Conservation (phyloP, 2,113 vertebrate genomes). For the Illadopsis cleaveri region DNA sequence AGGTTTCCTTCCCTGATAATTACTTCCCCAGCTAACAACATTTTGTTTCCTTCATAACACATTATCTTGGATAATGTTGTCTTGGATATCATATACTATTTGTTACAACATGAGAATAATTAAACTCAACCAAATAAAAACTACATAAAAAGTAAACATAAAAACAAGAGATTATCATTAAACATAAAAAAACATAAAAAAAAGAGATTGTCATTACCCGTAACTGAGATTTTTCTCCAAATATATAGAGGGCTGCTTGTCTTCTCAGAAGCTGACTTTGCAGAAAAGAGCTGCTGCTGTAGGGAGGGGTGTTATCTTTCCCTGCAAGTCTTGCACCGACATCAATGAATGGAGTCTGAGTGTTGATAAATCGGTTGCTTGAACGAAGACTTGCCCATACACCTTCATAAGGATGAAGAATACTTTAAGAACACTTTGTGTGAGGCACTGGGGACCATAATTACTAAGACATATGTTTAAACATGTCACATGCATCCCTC, state of each 20-base stretch:
- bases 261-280: slow-evolving; percentile 90
- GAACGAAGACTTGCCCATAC: slow-evolving; percentile 97
- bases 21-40: background rate
- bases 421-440: background rate
- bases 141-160: too few relatives aligned
- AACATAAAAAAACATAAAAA: background rate
- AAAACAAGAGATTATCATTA: background rate
- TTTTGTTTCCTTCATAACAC: background rate
- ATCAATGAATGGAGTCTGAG: slow-evolving; percentile 78
- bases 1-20: background rate
- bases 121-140: background rate
- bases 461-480: background rate
- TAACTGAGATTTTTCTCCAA: slow-evolving; percentile 96
- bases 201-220: slow-evolving; percentile 78
- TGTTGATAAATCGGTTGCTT: slow-evolving; percentile 88
- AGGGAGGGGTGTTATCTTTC: slow-evolving; percentile 85
- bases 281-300: slow-evolving; percentile 82
- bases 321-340: slow-evolving; percentile 87
- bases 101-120: background rate
- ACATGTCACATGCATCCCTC: background rate
- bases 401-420: slow-evolving; percentile 79
- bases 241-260: slow-evolving; percentile 94
- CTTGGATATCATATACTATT: background rate
- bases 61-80: background rate
- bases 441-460: background rate